Evolutionary conservation across 2,888 invertebrate species (phyloP).

Genomic region (Lepidonotus clava): DNA sequence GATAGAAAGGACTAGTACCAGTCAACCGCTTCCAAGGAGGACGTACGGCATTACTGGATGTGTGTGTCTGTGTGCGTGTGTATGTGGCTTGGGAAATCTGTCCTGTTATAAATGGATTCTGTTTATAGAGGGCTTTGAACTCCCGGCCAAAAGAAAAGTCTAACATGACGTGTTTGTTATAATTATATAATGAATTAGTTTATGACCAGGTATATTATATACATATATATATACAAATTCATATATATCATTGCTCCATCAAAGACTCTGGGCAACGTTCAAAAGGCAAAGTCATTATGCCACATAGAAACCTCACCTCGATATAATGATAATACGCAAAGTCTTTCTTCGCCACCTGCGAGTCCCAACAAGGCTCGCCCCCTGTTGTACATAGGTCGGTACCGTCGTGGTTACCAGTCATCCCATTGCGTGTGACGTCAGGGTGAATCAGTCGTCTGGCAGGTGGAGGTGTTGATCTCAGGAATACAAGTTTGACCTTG

Average conservation of each 20-base stretch:
- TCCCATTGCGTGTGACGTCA: not conserved
- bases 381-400: conserved; percentile 26
- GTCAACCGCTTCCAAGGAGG: conserved; percentile 31
- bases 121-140: conserved; percentile 12
- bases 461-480: conserved; percentile 35
- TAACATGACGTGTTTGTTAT: not conserved
- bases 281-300: not conserved
- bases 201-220: conserved; percentile 20
- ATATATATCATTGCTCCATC: conserved; percentile 16
- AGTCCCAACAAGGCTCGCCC: conserved; percentile 14
- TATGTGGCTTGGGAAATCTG: conserved; percentile 5
- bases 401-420: not conserved
- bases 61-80: conserved; percentile 24
- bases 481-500: conserved; percentile 53
- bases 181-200: conserved; percentile 20
- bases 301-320: conserved; percentile 41
- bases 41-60: not conserved
- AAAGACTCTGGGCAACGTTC: not conserved
- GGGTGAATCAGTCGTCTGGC: not conserved
- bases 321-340: conserved; percentile 41
- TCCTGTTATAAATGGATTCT: conserved; percentile 27
- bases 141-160: conserved; percentile 23
- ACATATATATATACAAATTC: conserved; percentile 8
- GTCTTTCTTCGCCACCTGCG: conserved; percentile 49
- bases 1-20: conserved; percentile 16